These are phyloP conservation scores for Macropus fuliginosus DNA, from an alignment of 2,797 vertebrate genomes.

Conservation along the genomic window DNA sequence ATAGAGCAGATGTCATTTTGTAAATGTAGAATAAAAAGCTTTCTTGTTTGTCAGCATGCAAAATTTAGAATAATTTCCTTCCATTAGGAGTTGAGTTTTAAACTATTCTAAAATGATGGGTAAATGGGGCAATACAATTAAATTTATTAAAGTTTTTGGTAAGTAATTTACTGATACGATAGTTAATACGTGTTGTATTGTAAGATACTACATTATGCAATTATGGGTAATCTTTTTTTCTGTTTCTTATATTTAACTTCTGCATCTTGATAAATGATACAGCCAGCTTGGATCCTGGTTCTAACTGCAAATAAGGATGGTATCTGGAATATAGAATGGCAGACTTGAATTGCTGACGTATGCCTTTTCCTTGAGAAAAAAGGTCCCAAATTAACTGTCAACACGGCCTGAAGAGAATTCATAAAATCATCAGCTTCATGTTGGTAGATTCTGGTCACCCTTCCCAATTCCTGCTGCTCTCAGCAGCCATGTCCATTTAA, in stretches of 20 bases:
- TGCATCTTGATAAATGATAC: conserved; percentile 60
- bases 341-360: conserved; percentile 56
- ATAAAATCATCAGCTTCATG: conserved; percentile 43
- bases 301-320: conserved; percentile 53
- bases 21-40: conserved; percentile 78
- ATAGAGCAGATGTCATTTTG: conserved; percentile 82
- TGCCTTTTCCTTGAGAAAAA: conserved; percentile 49
- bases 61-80: conserved; percentile 80
- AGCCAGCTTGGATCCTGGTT: conserved; percentile 47
- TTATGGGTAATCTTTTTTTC: conserved; percentile 64
- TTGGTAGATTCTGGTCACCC: not conserved
- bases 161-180: conserved; percentile 78
- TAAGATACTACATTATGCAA: conserved; percentile 71
- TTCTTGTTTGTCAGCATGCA: conserved; percentile 77
- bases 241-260: conserved; percentile 60
- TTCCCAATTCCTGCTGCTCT: not conserved
- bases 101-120: conserved; percentile 79
- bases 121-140: conserved; percentile 78
- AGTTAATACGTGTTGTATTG: conserved; percentile 69
- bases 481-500: not conserved
- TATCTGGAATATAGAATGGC: conserved; percentile 32
- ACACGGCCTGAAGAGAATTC: not conserved
- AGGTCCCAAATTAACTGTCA: conserved; percentile 53
- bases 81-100: conserved; percentile 77
- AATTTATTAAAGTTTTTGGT: conserved; percentile 78